These are phyloP conservation scores for Congeria kusceri DNA, from an alignment of 2,888 invertebrate species.

Conservation along the genomic window DNA sequence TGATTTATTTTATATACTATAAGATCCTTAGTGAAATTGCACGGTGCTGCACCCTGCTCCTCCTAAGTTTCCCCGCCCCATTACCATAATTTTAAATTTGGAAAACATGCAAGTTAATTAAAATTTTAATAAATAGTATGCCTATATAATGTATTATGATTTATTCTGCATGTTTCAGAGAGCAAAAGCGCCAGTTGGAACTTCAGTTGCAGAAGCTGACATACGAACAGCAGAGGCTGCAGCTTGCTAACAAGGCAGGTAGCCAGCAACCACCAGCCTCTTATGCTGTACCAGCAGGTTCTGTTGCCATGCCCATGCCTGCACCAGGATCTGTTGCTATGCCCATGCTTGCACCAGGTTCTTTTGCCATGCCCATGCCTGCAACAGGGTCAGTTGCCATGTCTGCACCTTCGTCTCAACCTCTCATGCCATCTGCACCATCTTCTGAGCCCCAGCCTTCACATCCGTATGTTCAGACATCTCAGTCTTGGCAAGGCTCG, in stretches of 20 bases:
- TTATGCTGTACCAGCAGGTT: slow-evolving; percentile 1
- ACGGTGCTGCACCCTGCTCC: too few species aligned
- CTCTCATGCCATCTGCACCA: neutral
- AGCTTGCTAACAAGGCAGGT: slow-evolving; percentile 9
- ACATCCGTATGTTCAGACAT: neutral
- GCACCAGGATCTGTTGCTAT: neutral
- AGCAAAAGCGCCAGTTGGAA: slow-evolving; percentile 74
- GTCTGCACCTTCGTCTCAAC: slow-evolving; percentile 2
- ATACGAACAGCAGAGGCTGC: slow-evolving; percentile 63
- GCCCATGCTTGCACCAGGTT: neutral
- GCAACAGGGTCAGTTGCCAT: slow-evolving; percentile 2
- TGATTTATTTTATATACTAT: too few species aligned
- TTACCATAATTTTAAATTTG: too few species aligned
- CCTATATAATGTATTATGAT: too few species aligned
- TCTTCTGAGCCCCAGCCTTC: neutral
- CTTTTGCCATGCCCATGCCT: neutral
- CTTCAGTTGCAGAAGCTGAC: slow-evolving; percentile 69
- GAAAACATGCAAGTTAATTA: too few species aligned
- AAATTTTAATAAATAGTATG: too few species aligned
- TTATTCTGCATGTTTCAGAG: slow-evolving; percentile 38
- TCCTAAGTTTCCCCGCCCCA: too few species aligned
- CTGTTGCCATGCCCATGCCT: neutral
- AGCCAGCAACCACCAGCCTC: slow-evolving; percentile 8
- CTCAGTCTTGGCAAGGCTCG: neutral
- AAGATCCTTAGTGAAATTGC: too few species aligned